These are phyloP conservation scores for Diachrysia chrysitis DNA, from an alignment of 2,888 invertebrate species.

Conservation along the genomic window DNA sequence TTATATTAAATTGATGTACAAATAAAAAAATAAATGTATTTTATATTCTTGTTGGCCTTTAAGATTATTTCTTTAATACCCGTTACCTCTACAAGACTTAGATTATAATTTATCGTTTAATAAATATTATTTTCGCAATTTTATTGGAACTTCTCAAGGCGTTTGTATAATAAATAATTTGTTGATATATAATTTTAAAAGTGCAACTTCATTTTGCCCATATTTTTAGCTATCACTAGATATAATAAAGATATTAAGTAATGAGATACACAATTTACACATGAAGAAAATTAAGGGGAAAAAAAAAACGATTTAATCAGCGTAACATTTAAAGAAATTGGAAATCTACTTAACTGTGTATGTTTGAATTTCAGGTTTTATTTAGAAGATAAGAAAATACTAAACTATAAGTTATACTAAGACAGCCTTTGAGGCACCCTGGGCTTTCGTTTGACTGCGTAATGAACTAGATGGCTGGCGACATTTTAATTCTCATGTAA, in stretches of 20 bases:
- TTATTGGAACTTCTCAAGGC: background rate
- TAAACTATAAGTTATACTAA: background rate
- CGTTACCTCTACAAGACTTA: slow-evolving; percentile 15
- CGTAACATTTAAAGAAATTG: too few relatives aligned
- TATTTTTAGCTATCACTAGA: too few relatives aligned
- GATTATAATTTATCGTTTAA: slow-evolving; percentile 9
- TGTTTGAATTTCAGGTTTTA: too few relatives aligned
- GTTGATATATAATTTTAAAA: too few relatives aligned
- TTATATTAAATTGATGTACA: background rate
- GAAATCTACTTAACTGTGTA: too few relatives aligned
- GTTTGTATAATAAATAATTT: too few relatives aligned
- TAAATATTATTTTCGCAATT: slow-evolving; percentile 43
- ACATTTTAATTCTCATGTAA: background rate
- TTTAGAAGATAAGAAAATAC: too few relatives aligned
- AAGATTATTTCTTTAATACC: slow-evolving; percentile 16
- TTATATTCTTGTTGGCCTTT: slow-evolving; percentile 44
- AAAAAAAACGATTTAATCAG: too few relatives aligned
- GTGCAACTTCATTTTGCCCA: too few relatives aligned
- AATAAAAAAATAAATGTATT: background rate
- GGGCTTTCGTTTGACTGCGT: background rate
- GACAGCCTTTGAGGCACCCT: background rate
- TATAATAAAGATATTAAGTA: too few relatives aligned
- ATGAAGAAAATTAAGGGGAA: too few relatives aligned
- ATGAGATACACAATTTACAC: too few relatives aligned
- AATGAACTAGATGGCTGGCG: background rate